Percentiles rank a stretch among this genome's conserved stretches.
phyloP scores from a whole-genome alignment of 2,888 invertebrate species.

The Dexiosoma caninum region DNA sequence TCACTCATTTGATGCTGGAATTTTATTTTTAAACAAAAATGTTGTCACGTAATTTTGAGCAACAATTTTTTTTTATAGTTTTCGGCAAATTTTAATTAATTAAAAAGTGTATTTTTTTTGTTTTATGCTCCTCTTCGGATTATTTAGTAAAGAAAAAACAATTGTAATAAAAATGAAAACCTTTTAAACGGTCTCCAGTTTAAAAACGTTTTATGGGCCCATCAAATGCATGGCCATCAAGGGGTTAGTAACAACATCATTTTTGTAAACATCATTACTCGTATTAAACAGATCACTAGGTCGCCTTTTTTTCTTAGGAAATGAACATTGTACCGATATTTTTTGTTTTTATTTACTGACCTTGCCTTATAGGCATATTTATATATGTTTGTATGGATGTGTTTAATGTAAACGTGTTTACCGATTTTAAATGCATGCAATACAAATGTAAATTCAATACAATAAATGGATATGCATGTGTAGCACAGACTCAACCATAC shows the following conservation, averaged over 20 bases:
- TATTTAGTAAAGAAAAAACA: background rate
- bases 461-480: background rate
- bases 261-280: background rate
- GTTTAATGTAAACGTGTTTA: conserved; percentile 5
- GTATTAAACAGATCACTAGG: background rate
- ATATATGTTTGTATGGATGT: background rate
- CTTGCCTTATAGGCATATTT: conserved; percentile 37
- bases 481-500: background rate
- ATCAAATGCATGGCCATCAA: background rate
- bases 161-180: background rate
- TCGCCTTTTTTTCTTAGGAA: conserved; percentile 7
- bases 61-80: background rate
- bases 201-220: background rate
- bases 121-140: background rate
- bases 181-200: background rate
- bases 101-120: background rate
- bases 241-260: background rate
- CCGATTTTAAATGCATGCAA: background rate
- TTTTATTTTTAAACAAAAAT: background rate
- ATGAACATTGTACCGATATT: background rate
- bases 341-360: conserved; percentile 29
- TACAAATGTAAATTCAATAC: background rate
- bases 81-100: background rate
- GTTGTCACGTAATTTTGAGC: conserved; percentile 4
- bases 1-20: background rate